A percentile compares a stretch with the other conserved stretches of the same genome.
These are phyloP conservation scores for Agonopterix subpropinquella DNA, from an alignment of 2,888 invertebrate species.

Conservation along the genomic window DNA sequence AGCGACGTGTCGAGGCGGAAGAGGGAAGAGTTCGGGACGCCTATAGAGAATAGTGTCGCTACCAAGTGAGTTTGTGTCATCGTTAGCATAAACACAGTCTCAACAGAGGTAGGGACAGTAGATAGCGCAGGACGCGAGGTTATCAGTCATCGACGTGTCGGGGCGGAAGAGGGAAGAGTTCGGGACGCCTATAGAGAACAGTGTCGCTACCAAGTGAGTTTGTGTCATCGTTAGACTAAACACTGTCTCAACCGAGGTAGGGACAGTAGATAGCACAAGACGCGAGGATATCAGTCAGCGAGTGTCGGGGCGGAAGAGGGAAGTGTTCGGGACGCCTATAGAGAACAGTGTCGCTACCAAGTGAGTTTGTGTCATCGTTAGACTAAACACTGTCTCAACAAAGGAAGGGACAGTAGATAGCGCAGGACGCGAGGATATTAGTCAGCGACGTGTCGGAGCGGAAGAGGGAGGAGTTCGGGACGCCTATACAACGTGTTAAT, in stretches of 20 bases:
- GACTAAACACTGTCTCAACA: conserved; percentile 13
- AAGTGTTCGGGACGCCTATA: conserved; percentile 46
- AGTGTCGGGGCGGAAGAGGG: conserved; percentile 29
- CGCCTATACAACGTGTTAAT: no score
- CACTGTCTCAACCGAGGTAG: no score
- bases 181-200: conserved; percentile 49
- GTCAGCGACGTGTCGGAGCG: conserved; percentile 36
- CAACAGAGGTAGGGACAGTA: no score
- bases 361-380: conserved; percentile 24
- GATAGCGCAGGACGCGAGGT: conserved; percentile 39
- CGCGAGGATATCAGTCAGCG: conserved; percentile 22
- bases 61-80: conserved; percentile 34
- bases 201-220: conserved; percentile 49
- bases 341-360: conserved; percentile 50
- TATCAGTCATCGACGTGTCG: conserved; percentile 41
- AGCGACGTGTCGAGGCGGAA: conserved; percentile 32
- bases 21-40: conserved; percentile 39
- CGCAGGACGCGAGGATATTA: conserved; percentile 9
- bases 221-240: no score
- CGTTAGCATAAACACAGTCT: no score
- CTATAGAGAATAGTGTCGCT: conserved; percentile 48
- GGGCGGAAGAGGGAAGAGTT: conserved; percentile 25
- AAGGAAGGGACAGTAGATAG: conserved; percentile 16
- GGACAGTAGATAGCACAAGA: no score
- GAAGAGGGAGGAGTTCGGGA: conserved; percentile 33